These are phyloP conservation scores for Dasypolia templi DNA, from an alignment of 2,888 invertebrate genomes.

Conservation along the genomic window DNA sequence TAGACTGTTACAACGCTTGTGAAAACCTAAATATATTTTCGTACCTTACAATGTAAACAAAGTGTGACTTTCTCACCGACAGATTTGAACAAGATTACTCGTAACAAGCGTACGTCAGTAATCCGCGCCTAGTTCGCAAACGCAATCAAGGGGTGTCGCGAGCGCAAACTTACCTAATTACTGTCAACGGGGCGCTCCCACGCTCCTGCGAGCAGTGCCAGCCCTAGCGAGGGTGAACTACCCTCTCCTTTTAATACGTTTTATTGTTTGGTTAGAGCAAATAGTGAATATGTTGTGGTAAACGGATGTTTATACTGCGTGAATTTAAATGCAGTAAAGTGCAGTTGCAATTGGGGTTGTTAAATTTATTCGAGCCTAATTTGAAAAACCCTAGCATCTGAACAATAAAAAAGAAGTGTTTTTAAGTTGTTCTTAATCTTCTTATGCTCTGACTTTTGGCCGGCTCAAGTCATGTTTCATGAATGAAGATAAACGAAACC, in stretches of 20 bases:
- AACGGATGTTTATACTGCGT: conserved; percentile 65
- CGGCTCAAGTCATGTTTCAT: background rate
- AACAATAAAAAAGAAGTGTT: background rate
- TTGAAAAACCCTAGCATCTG: background rate
- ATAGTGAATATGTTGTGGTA: conserved; percentile 75
- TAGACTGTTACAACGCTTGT: background rate
- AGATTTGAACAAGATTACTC: conserved; percentile 52
- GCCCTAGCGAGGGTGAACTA: conserved; percentile 55
- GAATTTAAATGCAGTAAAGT: conserved; percentile 6
- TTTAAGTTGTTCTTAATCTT: background rate
- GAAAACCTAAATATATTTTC: background rate
- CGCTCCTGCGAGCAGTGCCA: conserved; percentile 67
- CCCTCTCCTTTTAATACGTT: conserved; percentile 73
- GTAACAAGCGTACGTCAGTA: conserved; percentile 65
- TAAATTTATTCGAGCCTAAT: background rate
- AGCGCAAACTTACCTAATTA: conserved; percentile 81
- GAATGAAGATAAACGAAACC: background rate
- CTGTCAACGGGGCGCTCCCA: conserved; percentile 81
- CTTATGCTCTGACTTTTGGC: background rate
- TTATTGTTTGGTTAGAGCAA: conserved; percentile 75
- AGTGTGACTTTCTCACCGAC: conserved; percentile 32
- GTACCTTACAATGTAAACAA: conserved; percentile 13
- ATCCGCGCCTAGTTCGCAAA: conserved; percentile 58
- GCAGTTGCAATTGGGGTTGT: conserved; percentile 15
- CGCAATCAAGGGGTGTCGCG: conserved; percentile 66